Conservation (phyloP, 2,797 vertebrate species). For the Propithecus deckenii region DNA sequence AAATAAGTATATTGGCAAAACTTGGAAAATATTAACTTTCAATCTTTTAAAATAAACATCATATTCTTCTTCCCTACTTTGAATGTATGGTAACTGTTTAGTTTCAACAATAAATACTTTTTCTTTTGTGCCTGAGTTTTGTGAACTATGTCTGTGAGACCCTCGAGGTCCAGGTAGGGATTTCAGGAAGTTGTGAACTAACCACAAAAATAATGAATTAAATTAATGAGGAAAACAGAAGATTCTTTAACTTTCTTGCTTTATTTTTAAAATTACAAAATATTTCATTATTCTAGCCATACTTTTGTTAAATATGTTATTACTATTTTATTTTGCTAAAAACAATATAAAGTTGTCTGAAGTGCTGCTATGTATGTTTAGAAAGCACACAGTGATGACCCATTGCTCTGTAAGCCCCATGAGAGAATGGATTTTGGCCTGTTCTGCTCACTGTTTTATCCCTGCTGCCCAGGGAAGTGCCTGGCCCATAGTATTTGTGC, state of each 20-base stretch:
- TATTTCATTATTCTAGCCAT: neutral
- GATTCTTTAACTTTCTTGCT: neutral
- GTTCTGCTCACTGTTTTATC: neutral
- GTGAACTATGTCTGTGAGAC: neutral
- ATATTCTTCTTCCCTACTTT: neutral
- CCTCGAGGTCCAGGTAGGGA: neutral
- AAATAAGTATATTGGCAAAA: conserved; percentile 69
- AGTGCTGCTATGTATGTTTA: neutral
- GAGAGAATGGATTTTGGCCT: neutral
- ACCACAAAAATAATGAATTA: neutral
- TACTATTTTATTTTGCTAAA: conserved; percentile 2
- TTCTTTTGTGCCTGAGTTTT: neutral
- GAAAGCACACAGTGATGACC: neutral
- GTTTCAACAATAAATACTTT: neutral
- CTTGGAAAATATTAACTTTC: conserved; percentile 70
- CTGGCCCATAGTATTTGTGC: neutral
- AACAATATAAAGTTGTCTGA: neutral
- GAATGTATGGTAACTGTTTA: neutral
- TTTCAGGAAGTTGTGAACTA: neutral
- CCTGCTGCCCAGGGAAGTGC: neutral
- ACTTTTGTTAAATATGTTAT: neutral
- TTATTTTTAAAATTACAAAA: neutral
- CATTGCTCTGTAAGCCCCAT: neutral
- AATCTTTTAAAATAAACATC: conserved; percentile 56
- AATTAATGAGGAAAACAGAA: neutral